Conservation (phyloP, 2,888 invertebrate genomes). For the Drosophila paucipuncta region DNA sequence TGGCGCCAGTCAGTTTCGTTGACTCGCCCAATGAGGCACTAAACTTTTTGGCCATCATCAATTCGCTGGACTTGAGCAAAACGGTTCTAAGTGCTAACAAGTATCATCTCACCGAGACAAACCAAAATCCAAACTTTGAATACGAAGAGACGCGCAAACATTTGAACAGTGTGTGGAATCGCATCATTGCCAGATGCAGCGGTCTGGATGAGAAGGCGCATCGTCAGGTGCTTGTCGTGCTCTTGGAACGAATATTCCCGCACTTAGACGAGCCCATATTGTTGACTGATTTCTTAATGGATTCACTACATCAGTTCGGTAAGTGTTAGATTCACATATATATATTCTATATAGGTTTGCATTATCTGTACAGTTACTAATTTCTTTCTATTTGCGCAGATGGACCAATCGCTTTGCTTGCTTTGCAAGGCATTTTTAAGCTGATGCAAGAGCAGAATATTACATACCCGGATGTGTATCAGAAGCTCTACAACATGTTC, state of each 20-base stretch:
- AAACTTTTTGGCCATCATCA: conserved; percentile 88
- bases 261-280: conserved; percentile 92
- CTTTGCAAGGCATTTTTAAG: conserved; percentile 95
- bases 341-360: not conserved
- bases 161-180: conserved; percentile 91
- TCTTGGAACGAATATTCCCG: conserved; percentile 93
- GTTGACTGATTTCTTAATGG: conserved; percentile 96
- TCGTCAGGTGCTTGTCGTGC: conserved; percentile 91
- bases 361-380: not conserved
- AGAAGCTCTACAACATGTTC: conserved; percentile 97
- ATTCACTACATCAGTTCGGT: conserved; percentile 92
- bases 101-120: conserved; percentile 74
- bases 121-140: conserved; percentile 51
- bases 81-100: conserved; percentile 66
- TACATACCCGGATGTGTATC: conserved; percentile 97
- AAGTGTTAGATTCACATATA: conserved; percentile 36
- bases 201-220: conserved; percentile 89
- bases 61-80: conserved; percentile 86
- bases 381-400: conserved; percentile 86
- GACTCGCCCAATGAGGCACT: conserved; percentile 86
- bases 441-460: conserved; percentile 96
- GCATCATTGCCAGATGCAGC: conserved; percentile 85
- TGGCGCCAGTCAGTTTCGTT: conserved; percentile 87
- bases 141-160: conserved; percentile 87
- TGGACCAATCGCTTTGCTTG: conserved; percentile 94